phyloP scores from a whole-genome alignment of 2,888 invertebrate species.

The Diaperis boleti region DNA sequence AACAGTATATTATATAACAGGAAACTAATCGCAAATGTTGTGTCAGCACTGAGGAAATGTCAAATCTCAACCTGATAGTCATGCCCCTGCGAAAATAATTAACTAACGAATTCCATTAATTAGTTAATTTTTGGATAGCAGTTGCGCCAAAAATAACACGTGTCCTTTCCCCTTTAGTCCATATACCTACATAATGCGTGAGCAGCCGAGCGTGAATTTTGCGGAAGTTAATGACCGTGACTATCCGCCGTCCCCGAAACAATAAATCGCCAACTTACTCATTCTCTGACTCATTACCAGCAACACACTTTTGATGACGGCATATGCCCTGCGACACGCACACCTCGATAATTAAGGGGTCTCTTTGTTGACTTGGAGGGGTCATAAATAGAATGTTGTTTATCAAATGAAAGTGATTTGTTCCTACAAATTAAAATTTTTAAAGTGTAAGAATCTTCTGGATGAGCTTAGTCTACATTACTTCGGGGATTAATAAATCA shows the following conservation, averaged over 20 bases:
- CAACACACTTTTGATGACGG: slow-evolving; percentile 42
- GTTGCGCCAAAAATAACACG: slow-evolving; percentile 17
- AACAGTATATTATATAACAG: no score
- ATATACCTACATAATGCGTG: slow-evolving; percentile 25
- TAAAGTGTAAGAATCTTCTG: no score
- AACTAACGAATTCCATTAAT: background rate
- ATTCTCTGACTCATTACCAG: slow-evolving; percentile 48
- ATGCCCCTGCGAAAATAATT: no score
- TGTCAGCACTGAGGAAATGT: no score
- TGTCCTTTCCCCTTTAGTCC: slow-evolving; percentile 16
- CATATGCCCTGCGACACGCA: slow-evolving; percentile 36
- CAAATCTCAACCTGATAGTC: no score
- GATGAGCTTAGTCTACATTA: no score
- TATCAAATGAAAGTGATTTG: no score
- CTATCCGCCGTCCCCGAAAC: slow-evolving; percentile 45
- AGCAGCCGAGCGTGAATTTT: slow-evolving; percentile 41
- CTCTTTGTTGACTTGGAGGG: slow-evolving; percentile 13
- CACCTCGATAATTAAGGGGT: slow-evolving; percentile 19
- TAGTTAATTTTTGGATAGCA: background rate
- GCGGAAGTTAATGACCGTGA: slow-evolving; percentile 50
- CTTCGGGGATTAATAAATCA: no score
- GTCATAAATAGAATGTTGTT: no score
- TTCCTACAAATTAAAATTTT: no score
- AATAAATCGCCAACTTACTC: slow-evolving; percentile 51
- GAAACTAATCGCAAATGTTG: no score